phyloP scores from a whole-genome alignment of 2,113 vertebrate genomes.

The Grammomys surdaster region DNA sequence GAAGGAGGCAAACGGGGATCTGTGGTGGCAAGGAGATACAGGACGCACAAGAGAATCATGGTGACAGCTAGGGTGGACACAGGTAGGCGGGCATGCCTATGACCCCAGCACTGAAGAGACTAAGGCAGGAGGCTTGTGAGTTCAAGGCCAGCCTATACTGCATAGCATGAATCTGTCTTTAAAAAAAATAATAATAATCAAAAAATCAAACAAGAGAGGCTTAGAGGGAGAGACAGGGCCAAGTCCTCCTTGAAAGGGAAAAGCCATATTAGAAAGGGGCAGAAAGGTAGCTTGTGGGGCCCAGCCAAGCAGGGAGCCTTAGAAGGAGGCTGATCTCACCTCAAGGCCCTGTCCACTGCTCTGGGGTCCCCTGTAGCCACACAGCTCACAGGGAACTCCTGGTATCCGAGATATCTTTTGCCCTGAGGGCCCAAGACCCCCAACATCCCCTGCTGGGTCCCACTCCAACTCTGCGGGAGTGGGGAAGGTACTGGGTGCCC shows the following conservation, averaged over 20 bases:
- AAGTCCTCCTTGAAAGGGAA: neutral
- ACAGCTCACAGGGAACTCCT: conserved; percentile 71
- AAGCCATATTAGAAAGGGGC: neutral
- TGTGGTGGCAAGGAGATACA: neutral
- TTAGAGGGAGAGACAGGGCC: neutral
- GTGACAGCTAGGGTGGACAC: neutral
- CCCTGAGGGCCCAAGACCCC: conserved; percentile 86
- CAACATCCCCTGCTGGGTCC: conserved; percentile 93
- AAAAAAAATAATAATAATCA: too few species aligned
- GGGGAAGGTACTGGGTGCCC: conserved; percentile 39
- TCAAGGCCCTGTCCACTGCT: conserved; percentile 46
- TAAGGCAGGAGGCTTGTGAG: neutral
- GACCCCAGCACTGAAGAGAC: neutral
- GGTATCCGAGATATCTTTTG: conserved; percentile 77
- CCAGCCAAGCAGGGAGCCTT: neutral
- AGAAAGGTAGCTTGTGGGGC: neutral
- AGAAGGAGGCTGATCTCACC: conserved; percentile 52
- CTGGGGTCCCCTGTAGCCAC: conserved; percentile 62
- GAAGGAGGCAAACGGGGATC: neutral
- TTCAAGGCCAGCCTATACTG: neutral
- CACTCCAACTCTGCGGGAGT: conserved; percentile 90
- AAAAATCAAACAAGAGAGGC: neutral
- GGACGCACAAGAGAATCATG: neutral
- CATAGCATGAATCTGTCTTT: neutral
- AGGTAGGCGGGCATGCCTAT: neutral